Base-by-base conservation (phyloP, 2,888 invertebrate genomes). In the Orchestes rusci region DNA sequence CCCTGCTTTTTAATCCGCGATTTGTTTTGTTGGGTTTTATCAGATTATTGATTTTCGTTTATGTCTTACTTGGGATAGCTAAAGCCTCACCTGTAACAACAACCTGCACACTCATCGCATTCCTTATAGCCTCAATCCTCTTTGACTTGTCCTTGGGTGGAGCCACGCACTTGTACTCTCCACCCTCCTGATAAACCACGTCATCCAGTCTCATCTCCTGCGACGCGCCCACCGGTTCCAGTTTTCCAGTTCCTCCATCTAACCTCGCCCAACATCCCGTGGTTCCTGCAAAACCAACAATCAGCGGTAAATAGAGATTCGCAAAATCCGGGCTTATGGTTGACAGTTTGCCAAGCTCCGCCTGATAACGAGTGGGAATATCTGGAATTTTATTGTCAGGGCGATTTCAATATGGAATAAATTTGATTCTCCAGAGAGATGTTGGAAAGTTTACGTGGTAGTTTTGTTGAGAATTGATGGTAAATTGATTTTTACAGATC, bases 171-270 rank as follows among this genome's bases (percentile, higher is more conserved):
- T 82, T 75, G 65, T 84, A 84, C 58, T 80, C 81, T 13, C 84
- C 84, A 19, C 82, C 83, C 61, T 84, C 84, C 63, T 84, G 84
- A 63, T 84, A 84, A 46, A 84, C 72, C 44, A 84, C 80, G 55
- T 80, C 78, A 57, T 80, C 81, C 27, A 84, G 67, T 23, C 76
- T 73, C 50, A 84, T 73, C 52, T 79, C 77, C 52, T 75, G 70
- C 17, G 76, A 77, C 20, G 76, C 73, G 32, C 76, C 76, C 47
- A 76, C 63, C 12, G 75, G 75, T 50, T 74, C 73, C 42, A 76
- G 59, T 31, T 72, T 67, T 23, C 74, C 73, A 37, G 72, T 73
- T 36, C 73, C 71, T 36, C 73, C 66, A 56, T 75, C 76, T 19
- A 74, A 66, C 37, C 72, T 61, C 13, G 77, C 75, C 81, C 81